These are phyloP conservation scores for Pollachius pollachius DNA, from an alignment of 2,113 vertebrate genomes.

Conservation along the genomic window DNA sequence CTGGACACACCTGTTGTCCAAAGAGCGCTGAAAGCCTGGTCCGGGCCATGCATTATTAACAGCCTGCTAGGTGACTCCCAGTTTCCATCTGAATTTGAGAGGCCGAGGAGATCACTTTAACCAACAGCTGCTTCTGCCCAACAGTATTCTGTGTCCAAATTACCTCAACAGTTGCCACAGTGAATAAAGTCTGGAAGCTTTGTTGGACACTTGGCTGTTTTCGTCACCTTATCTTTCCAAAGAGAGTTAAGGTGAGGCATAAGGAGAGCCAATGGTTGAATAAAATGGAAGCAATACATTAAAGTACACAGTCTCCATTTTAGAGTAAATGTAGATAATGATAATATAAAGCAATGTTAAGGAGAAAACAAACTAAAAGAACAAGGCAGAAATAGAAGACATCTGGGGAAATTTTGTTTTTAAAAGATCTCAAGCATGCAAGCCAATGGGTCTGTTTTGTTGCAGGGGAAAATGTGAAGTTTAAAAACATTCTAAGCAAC, in stretches of 20 bases:
- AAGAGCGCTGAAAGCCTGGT: conserved; percentile 35
- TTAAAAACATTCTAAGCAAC: conserved; percentile 80
- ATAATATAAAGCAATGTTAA: conserved; percentile 77
- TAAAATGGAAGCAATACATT: too few species aligned
- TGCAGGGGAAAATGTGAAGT: conserved; percentile 70
- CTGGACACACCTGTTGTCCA: conserved; percentile 70
- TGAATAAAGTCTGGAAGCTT: neutral
- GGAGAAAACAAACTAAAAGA: conserved; percentile 50
- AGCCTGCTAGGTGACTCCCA: conserved; percentile 57
- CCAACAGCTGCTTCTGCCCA: conserved; percentile 59
- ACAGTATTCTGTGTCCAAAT: conserved; percentile 35
- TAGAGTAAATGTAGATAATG: conserved; percentile 43
- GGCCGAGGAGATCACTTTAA: conserved; percentile 57
- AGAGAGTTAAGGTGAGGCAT: too few species aligned
- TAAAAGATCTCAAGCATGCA: conserved; percentile 82
- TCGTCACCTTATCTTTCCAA: too few species aligned
- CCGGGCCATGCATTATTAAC: conserved; percentile 72
- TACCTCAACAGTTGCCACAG: conserved; percentile 3
- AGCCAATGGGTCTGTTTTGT: conserved; percentile 77
- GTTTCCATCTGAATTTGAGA: conserved; percentile 75
- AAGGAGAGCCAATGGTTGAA: too few species aligned
- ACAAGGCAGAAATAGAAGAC: conserved; percentile 62
- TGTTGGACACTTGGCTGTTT: too few species aligned
- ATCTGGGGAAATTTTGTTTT: conserved; percentile 16
- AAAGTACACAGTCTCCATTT: too few species aligned